Evolutionary conservation across 2,113 vertebrate species (phyloP).

Genomic region (Trachemys scripta): DNA sequence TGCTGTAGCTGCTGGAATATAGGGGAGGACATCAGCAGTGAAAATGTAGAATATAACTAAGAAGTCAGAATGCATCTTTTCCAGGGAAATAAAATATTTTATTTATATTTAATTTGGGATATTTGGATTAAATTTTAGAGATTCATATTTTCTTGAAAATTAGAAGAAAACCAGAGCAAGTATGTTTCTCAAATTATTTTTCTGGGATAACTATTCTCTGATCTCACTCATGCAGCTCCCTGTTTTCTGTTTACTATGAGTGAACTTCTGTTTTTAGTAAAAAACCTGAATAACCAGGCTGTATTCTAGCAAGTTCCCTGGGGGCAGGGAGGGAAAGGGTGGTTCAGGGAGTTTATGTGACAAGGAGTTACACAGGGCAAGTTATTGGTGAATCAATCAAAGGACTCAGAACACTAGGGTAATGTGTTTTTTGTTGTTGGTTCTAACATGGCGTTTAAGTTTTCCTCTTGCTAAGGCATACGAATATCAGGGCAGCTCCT

Average conservation of each 20-base stretch:
- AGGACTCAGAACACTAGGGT: neutral
- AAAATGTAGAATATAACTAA: neutral
- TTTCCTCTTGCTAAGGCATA: neutral
- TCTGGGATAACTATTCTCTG: neutral
- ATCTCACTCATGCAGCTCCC: neutral
- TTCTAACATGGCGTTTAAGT: neutral
- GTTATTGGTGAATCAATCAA: neutral
- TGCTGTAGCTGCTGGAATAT: neutral
- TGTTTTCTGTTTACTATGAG: neutral
- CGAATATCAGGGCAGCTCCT: neutral
- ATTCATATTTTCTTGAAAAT: conserved; percentile 30
- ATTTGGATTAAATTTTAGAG: neutral
- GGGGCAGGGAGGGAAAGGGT: neutral
- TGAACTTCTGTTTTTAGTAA: neutral
- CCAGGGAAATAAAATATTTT: neutral
- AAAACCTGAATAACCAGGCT: neutral
- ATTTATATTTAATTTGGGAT: neutral
- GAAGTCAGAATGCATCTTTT: neutral
- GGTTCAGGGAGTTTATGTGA: neutral
- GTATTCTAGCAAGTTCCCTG: neutral
- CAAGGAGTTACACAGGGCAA: neutral
- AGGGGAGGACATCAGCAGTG: neutral
- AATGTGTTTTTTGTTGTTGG: neutral
- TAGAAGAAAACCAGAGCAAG: neutral
- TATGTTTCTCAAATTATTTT: neutral